phyloP scores from a whole-genome alignment of 1,140 invertebrate genomes.

The Pemphigus obesinymphae region DNA sequence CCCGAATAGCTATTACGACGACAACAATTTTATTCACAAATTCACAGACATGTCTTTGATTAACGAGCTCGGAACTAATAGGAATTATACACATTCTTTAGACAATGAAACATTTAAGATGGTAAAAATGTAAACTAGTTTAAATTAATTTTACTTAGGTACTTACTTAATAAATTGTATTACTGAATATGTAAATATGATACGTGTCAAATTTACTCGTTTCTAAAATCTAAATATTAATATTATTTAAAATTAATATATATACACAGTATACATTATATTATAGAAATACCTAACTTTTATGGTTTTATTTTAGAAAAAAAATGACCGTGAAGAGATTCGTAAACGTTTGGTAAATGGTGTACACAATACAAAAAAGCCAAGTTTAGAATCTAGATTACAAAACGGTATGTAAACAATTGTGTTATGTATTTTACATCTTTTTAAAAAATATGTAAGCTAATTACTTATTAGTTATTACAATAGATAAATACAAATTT shows the following conservation, averaged over 20 bases:
- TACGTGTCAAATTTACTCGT: too few relatives aligned
- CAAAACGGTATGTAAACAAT: constrained; percentile 64
- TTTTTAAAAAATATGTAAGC: not conserved
- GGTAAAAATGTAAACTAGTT: constrained; percentile 5
- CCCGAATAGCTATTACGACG: not conserved
- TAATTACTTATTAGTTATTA: not conserved
- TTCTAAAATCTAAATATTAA: too few relatives aligned
- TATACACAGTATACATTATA: too few relatives aligned
- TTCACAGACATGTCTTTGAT: not conserved
- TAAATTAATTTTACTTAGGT: not conserved
- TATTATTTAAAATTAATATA: too few relatives aligned
- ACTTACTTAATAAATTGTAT: too few relatives aligned
- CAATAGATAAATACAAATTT: not conserved
- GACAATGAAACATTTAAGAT: not conserved
- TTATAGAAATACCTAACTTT: too few relatives aligned
- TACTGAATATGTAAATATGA: too few relatives aligned
- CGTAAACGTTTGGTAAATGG: constrained; percentile 81
- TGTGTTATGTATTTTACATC: not conserved
- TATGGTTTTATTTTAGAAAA: constrained; percentile 59
- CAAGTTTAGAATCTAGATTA: constrained; percentile 77
- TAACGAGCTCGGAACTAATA: not conserved
- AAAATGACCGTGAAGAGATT: constrained; percentile 89
- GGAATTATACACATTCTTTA: not conserved
- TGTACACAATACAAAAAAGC: constrained; percentile 54
- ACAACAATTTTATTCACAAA: constrained; percentile 1